Evolutionary conservation across 2,888 invertebrate genomes (phyloP).

Genomic region (Tholera decimalis): DNA sequence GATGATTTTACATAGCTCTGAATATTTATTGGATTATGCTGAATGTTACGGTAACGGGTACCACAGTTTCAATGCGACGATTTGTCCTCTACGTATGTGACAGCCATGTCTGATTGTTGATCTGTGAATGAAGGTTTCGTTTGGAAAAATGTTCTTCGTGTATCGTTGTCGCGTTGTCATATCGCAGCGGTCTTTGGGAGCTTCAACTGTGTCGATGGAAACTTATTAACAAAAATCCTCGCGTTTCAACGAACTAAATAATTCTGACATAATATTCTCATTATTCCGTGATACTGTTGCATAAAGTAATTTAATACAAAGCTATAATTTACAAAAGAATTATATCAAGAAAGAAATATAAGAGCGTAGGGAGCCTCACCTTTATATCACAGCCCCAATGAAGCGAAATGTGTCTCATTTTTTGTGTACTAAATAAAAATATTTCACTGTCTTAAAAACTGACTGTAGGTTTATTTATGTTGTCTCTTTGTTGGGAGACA

Average conservation of each 20-base stretch:
- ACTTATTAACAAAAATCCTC: constrained; percentile 24
- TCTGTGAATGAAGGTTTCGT: neutral
- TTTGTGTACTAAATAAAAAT: constrained; percentile 73
- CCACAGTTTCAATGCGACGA: too few relatives aligned
- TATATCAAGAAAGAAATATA: constrained; percentile 62
- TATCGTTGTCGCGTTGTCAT: neutral
- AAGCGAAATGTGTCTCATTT: constrained; percentile 72
- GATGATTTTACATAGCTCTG: constrained; percentile 4
- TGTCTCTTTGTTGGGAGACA: constrained; percentile 68
- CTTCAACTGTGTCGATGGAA: constrained; percentile 19
- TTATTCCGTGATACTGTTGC: constrained; percentile 53
- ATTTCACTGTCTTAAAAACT: constrained; percentile 67
- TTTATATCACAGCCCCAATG: constrained; percentile 63
- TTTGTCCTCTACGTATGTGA: neutral
- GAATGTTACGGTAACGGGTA: neutral
- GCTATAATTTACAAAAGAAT: constrained; percentile 66
- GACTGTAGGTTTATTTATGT: constrained; percentile 62
- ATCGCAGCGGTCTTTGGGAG: neutral
- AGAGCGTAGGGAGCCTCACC: constrained; percentile 56
- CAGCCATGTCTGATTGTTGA: neutral
- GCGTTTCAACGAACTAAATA: constrained; percentile 35
- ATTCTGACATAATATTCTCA: constrained; percentile 45
- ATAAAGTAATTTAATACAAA: constrained; percentile 60
- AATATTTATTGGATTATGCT: neutral
- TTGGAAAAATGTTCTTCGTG: neutral